Percentiles rank a stretch among this genome's conserved stretches.
Evolutionary conservation across 2,113 vertebrate genomes (phyloP).

Genomic region (western clawed frog (Xenopus tropicalis)): DNA sequence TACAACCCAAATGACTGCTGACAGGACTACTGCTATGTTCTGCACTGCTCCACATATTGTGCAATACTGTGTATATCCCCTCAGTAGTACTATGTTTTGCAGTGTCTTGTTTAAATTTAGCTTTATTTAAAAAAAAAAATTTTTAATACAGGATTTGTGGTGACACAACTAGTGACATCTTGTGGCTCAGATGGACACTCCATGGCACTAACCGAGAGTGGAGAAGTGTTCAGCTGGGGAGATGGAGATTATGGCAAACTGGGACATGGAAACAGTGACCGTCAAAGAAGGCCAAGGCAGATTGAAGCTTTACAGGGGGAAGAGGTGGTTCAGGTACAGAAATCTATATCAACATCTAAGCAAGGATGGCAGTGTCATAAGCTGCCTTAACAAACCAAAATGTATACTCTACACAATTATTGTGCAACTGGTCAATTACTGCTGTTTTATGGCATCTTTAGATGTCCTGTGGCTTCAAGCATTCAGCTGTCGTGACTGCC

Average conservation of each 20-base stretch:
- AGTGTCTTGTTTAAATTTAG: too few relatives aligned
- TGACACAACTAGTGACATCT: constrained; percentile 77
- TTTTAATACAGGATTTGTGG: constrained; percentile 68
- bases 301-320: constrained; percentile 79
- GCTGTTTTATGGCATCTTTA: constrained; percentile 41
- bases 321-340: constrained; percentile 74
- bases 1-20: too few relatives aligned
- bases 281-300: constrained; percentile 73
- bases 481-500: constrained; percentile 78
- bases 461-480: constrained; percentile 83
- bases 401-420: too few relatives aligned
- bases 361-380: too few relatives aligned
- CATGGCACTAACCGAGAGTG: constrained; percentile 78
- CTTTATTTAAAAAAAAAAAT: too few relatives aligned
- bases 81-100: too few relatives aligned
- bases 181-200: constrained; percentile 80
- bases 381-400: too few relatives aligned
- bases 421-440: not conserved
- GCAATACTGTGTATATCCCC: too few relatives aligned
- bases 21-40: too few relatives aligned
- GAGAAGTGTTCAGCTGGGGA: constrained; percentile 81
- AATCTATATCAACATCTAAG: not conserved
- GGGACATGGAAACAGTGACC: constrained; percentile 75
- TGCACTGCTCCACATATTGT: too few relatives aligned
- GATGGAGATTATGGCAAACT: constrained; percentile 80